These are phyloP conservation scores for Zoanthus solanderi DNA, from an alignment of 92 coral and sea anemone species.

Conservation along the genomic window DNA sequence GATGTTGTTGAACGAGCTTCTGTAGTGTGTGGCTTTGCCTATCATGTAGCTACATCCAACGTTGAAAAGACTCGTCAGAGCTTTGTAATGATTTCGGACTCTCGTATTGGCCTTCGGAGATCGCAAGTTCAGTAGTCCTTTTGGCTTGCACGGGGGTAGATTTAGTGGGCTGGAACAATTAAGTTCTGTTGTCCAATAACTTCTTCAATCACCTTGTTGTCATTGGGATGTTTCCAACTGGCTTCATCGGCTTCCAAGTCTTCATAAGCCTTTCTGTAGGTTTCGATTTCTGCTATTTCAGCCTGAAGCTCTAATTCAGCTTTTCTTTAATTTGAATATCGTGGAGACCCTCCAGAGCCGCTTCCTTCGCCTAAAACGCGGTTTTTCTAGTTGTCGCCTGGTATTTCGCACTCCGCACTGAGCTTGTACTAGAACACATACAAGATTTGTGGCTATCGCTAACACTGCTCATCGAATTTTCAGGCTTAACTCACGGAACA, in stretches of 20 bases:
- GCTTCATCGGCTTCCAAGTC: neutral
- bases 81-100: conserved; percentile 1
- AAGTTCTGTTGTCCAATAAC: too few species aligned
- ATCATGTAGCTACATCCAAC: conserved; percentile 32
- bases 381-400: conserved; percentile 32
- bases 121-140: conserved; percentile 18
- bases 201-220: too few species aligned
- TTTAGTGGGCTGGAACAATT: neutral
- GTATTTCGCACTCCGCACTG: conserved; percentile 22
- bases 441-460: conserved; percentile 13
- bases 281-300: conserved; percentile 52
- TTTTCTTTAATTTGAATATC: conserved; percentile 39
- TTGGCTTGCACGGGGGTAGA: conserved; percentile 30
- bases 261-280: conserved; percentile 27
- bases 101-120: conserved; percentile 9
- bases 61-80: conserved; percentile 30
- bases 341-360: conserved; percentile 32
- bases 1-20: conserved; percentile 39
- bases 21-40: conserved; percentile 32
- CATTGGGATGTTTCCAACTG: too few species aligned
- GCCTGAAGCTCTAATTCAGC: conserved; percentile 49
- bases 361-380: conserved; percentile 44
- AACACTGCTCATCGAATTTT: conserved; percentile 29
- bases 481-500: neutral
- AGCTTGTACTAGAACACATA: conserved; percentile 17